phyloP scores from a whole-genome alignment of 2,888 invertebrate species.

The Pseudococcus viburni region DNA sequence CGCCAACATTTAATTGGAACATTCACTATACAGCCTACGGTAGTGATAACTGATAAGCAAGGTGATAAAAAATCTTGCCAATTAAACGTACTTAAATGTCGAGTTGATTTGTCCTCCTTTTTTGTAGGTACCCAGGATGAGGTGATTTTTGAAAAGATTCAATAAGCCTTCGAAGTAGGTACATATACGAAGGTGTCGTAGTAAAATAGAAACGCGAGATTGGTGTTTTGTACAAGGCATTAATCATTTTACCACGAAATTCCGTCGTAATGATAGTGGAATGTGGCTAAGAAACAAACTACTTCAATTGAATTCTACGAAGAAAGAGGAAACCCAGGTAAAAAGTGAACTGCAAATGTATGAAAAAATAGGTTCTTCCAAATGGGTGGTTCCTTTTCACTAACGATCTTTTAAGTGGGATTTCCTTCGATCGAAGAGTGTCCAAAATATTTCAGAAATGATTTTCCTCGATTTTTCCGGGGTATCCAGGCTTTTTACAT shows the following conservation, averaged over 20 bases:
- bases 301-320: neutral
- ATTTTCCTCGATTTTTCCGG: too few species aligned
- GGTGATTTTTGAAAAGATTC: neutral
- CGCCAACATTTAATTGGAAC: constrained; percentile 9
- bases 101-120: neutral
- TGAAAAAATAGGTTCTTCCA: neutral
- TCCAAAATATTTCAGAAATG: too few species aligned
- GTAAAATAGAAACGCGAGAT: neutral
- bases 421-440: too few species aligned
- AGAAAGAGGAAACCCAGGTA: neutral
- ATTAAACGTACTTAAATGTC: constrained; percentile 7
- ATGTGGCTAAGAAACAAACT: neutral
- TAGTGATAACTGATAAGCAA: neutral
- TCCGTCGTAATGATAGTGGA: neutral
- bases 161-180: neutral
- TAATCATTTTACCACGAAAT: neutral
- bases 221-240: neutral
- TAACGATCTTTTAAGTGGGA: neutral
- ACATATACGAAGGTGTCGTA: neutral
- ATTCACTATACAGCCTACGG: neutral
- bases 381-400: neutral
- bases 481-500: too few species aligned
- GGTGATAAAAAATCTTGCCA: neutral
- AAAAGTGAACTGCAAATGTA: neutral
- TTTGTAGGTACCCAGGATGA: neutral